These are phyloP conservation scores for Odontocerum albicorne DNA, from an alignment of 2,888 invertebrate genomes.

Conservation along the genomic window DNA sequence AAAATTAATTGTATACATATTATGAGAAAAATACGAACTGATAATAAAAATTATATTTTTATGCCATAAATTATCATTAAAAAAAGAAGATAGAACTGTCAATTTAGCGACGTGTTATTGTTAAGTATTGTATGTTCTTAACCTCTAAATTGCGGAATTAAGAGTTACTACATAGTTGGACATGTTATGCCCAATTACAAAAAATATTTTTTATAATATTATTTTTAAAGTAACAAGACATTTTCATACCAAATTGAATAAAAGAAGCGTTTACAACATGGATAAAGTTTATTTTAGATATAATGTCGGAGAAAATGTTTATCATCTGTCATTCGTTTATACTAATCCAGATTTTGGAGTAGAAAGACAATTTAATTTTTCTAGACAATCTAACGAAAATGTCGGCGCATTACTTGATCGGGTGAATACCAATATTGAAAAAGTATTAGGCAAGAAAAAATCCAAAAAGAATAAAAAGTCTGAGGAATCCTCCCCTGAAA, in stretches of 20 bases:
- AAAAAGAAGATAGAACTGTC: too few relatives aligned
- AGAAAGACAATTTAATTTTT: constrained; percentile 72
- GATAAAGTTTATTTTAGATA: constrained; percentile 62
- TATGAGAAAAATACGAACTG: too few relatives aligned
- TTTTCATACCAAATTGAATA: constrained; percentile 28
- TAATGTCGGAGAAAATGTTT: constrained; percentile 49
- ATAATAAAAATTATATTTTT: too few relatives aligned
- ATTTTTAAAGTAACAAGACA: background rate
- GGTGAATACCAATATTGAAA: constrained; percentile 67
- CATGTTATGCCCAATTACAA: too few relatives aligned
- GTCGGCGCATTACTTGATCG: constrained; percentile 61
- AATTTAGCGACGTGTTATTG: too few relatives aligned
- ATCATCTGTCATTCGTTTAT: constrained; percentile 61
- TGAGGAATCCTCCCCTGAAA: constrained; percentile 37
- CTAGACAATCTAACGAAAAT: constrained; percentile 63
- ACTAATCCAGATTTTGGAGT: constrained; percentile 50
- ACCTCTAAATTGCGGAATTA: too few relatives aligned
- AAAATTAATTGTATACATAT: too few relatives aligned
- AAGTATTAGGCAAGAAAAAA: constrained; percentile 54
- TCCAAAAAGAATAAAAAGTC: constrained; percentile 37
- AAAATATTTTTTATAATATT: too few relatives aligned
- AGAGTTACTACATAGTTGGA: too few relatives aligned
- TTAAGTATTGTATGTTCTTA: too few relatives aligned
- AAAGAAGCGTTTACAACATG: constrained; percentile 50
- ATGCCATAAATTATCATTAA: too few relatives aligned